Evolutionary conservation across 2,113 vertebrate species (phyloP), one percentile per base, ranked within the genome.

Genomic region (Brachypodius melanocephalos): DNA sequence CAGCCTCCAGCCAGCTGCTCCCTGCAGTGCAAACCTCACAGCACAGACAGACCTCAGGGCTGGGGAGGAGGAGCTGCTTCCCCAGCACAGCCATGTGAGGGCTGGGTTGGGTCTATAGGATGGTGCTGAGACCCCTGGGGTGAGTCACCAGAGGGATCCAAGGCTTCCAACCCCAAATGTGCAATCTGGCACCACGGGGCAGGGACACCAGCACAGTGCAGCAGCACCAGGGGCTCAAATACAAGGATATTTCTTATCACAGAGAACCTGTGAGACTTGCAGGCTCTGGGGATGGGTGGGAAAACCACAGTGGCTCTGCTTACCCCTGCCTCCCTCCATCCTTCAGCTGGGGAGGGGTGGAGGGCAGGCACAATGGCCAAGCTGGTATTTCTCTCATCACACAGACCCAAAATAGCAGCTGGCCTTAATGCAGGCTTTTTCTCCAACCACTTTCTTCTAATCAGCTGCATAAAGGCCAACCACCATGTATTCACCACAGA

Each of bases 291-390:
- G 20, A 4, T 42, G 42, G 14, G 17, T 38, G 26, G 36, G 20
- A 79, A 43, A 72, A 26, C 15, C 20, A 14, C 7, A 0, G 38
- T 4, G 21, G n/a, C 45, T 80, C 55, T 88, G 65, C 74, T 67
- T 57, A 26, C 4, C 38, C 46, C 49, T 62, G 22, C 31, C 24
- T 55, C 26, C 26, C 49, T 83, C 71, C 22, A 14, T 32, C 18
- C 16, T 5, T 7, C 63, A 61, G 10, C 43, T 1, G 4, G 3
- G 4, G 43, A 42, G 7, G 6, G 10, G 10, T 48, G 49, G 12
- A 69, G 42, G 46, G 43, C 46, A 82, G 24, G 38, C 48, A 38
- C 10, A 13, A 34, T 4, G 2, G 8, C 2, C 0, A 0, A 49
- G 31, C 12, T 21, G 6, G 19, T 22, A 12, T 77, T 86, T 65